These are phyloP conservation scores for Luperina testacea DNA, from an alignment of 2,888 invertebrate species.

Conservation along the genomic window DNA sequence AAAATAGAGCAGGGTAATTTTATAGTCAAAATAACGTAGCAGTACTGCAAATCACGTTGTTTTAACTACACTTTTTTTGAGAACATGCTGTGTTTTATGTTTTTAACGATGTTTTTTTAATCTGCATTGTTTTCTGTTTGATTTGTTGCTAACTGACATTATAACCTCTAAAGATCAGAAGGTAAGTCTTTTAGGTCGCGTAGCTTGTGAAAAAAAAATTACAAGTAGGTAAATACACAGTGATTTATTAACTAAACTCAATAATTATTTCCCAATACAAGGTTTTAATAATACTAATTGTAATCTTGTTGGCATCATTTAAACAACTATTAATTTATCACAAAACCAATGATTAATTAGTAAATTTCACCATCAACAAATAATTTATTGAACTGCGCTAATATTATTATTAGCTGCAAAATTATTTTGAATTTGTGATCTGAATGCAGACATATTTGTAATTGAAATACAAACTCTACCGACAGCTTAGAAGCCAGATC, in stretches of 20 bases:
- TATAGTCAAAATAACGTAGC: slow-evolving; percentile 28
- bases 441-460: neutral
- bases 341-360: slow-evolving; percentile 39
- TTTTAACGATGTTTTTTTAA: neutral
- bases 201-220: neutral
- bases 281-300: slow-evolving; percentile 28
- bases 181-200: neutral
- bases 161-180: neutral
- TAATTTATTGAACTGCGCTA: slow-evolving; percentile 8
- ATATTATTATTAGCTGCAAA: slow-evolving; percentile 4
- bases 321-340: slow-evolving; percentile 28
- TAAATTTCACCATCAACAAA: slow-evolving; percentile 18
- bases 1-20: slow-evolving; percentile 33
- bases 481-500: too few relatives aligned
- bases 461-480: neutral
- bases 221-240: neutral
- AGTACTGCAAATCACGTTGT: slow-evolving; percentile 19
- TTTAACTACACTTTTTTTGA: slow-evolving; percentile 21
- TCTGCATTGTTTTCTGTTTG: neutral
- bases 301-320: slow-evolving; percentile 4
- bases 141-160: neutral
- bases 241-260: neutral
- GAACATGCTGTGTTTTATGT: neutral
- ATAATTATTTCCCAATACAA: slow-evolving; percentile 19
- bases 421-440: slow-evolving; percentile 5